Evolutionary conservation across 2,113 vertebrate genomes (phyloP), one percentile per base, ranked within the genome.

Genomic region (Pseudopodoces humilis): DNA sequence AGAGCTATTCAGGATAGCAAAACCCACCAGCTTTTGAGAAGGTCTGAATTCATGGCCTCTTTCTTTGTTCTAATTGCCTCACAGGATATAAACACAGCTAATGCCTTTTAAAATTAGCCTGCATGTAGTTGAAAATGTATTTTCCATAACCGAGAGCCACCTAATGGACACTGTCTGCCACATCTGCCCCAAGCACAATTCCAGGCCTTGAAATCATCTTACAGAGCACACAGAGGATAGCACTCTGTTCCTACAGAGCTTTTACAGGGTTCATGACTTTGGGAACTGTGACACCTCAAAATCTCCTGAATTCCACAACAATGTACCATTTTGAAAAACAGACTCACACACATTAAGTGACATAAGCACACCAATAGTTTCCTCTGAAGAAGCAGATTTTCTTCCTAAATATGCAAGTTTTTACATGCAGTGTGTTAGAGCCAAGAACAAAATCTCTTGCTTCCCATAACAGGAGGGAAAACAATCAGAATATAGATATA

Each of bases 151-250:
- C 0, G 4, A 55, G 78, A 90, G 94, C 82, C 96, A 88, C 82
- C 71, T 91, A 80, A 92, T 25, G 84, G 89, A 76, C 90, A 67
- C 20, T 15, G 37, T 15, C 59, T 67, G 82, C 55, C 46, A 86
- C 5, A 15, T 7, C n/a, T 3, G 0, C 17, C 6, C 5, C 1
- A 1, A 83, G 11, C 0, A 0, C 13, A 65, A 55, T 6, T 63
- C 27, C 35, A 41, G 14, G 11, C 24, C 17, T 63, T 4, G 2
- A 47, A 65, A 63, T 15, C 30, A 28, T 27, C 13, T 43, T 12
- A 17, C 2, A 24, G 3, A 28, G 27, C 1, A 53, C 22, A 23
- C 8, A 21, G 0, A 30, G 14, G 4, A 52, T 4, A 81, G 55
- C 4, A 4, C 13, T 12, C 13, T 35, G 14, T 24, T 71, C 33